Conservation (phyloP, 2,888 invertebrate species). For the Alsophila aescularia region DNA sequence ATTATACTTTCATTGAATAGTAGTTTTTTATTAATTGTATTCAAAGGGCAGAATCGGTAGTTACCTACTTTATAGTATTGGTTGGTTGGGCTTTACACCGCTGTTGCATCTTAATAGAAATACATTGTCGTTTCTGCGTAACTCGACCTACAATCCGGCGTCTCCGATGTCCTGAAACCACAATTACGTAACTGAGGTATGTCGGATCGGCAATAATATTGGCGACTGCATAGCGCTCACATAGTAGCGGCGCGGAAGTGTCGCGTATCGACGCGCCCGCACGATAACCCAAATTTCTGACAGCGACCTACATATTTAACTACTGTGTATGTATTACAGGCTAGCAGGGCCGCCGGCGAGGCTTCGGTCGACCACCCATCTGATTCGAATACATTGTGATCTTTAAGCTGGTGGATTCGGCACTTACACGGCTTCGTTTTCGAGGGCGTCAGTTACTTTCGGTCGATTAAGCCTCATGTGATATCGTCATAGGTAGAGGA, state of each 20-base stretch:
- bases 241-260: constrained; percentile 71
- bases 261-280: constrained; percentile 78
- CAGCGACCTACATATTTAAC: constrained; percentile 78
- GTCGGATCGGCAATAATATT: constrained; percentile 61
- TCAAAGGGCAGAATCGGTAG: constrained; percentile 4
- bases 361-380: constrained; percentile 50
- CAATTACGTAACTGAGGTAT: constrained; percentile 62
- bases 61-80: too few species aligned
- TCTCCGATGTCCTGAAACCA: constrained; percentile 53
- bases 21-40: not conserved
- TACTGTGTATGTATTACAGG: constrained; percentile 59
- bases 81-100: not conserved
- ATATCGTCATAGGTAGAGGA: constrained; percentile 26
- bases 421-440: constrained; percentile 30
- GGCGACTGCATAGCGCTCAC: constrained; percentile 70
- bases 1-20: too few species aligned
- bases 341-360: constrained; percentile 52
- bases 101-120: constrained; percentile 10
- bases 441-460: constrained; percentile 33
- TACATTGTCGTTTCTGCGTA: constrained; percentile 46
- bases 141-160: constrained; percentile 51
- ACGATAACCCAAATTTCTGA: constrained; percentile 82
- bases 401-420: constrained; percentile 39
- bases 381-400: constrained; percentile 49
- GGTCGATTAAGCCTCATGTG: constrained; percentile 31